Evolutionary conservation across 2,888 invertebrate species (phyloP), one percentile per base, ranked within the genome.

Genomic region (Pammene aurita): DNA sequence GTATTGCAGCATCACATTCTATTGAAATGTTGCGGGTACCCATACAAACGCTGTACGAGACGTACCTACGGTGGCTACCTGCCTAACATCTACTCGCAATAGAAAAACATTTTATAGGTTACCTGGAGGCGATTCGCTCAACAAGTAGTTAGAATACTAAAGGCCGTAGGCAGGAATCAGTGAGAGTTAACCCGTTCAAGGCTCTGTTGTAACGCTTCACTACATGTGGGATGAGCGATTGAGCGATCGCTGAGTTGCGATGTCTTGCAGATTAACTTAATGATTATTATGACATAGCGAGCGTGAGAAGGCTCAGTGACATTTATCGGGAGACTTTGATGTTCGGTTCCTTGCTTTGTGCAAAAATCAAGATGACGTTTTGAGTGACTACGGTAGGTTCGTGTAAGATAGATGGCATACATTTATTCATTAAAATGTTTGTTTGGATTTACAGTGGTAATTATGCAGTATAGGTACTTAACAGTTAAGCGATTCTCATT

Each of bases 141-240:
- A 11, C 13, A 26, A 13, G 7, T 34, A n/a, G 7, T 7, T 34
- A 7, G 7, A 54, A 54, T 34, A 34, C n/a, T 13, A 54, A 34
- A 82, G 75, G 71, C 70, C 73, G 87, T 87, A 83, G 86, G 86
- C 84, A 87, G 80, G 78, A 78, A 76, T 55, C 73, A 77, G 84
- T 80, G 82, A 84, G 82, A 84, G 80, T 75, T 77, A 83, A 85
- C 77, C 78, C 78, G 81, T 73, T 79, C 84, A 83, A 84, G 84
- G 82, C 77, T 82, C 78, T 81, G 79, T 80, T 78, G 82, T 80
- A 81, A 83, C 77, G 68, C 54, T 69, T 69, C 48, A 77, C 74
- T 72, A 76, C 75, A 79, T 77, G 80, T 80, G 79, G 79, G 83
- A 82, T 78, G 81, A 77, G 75, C 77, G 77, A 79, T 71, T 72